Conservation (phyloP, 2,797 vertebrate genomes). For the Amniataba percoides region DNA sequence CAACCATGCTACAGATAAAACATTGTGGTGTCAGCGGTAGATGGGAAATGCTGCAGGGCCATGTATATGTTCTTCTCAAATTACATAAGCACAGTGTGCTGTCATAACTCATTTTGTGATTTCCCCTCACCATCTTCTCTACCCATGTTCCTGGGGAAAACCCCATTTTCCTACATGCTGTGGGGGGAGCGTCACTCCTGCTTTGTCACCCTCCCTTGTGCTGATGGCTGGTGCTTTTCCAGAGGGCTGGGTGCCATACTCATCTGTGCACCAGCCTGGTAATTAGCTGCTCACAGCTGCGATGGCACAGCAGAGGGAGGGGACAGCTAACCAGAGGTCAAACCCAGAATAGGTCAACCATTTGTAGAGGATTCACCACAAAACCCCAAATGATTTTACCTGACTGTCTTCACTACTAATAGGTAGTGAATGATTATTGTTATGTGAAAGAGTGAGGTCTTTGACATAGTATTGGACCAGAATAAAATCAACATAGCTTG, state of each 20-base stretch:
- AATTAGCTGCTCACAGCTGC: constrained; percentile 69
- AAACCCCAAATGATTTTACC: constrained; percentile 25
- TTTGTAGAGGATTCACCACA: constrained; percentile 40
- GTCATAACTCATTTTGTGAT: neutral
- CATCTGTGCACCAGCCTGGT: constrained; percentile 58
- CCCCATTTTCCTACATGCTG: neutral
- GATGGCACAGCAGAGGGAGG: constrained; percentile 46
- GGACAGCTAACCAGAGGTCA: constrained; percentile 56
- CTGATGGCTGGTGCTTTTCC: constrained; percentile 37
- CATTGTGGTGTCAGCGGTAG: no score
- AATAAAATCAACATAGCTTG: neutral
- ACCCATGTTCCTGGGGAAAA: neutral
- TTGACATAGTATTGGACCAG: neutral
- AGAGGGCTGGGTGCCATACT: constrained; percentile 41
- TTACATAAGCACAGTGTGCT: neutral
- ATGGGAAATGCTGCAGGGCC: no score
- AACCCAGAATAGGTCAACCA: constrained; percentile 53
- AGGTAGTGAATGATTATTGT: neutral
- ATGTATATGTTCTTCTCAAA: neutral
- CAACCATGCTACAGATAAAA: neutral
- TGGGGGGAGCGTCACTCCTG: neutral
- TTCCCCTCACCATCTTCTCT: neutral
- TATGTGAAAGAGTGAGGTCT: neutral
- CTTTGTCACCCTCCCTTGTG: neutral
- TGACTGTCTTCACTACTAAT: neutral